Conservation (phyloP, 1,140 invertebrate species). For the Venturia canescens region DNA sequence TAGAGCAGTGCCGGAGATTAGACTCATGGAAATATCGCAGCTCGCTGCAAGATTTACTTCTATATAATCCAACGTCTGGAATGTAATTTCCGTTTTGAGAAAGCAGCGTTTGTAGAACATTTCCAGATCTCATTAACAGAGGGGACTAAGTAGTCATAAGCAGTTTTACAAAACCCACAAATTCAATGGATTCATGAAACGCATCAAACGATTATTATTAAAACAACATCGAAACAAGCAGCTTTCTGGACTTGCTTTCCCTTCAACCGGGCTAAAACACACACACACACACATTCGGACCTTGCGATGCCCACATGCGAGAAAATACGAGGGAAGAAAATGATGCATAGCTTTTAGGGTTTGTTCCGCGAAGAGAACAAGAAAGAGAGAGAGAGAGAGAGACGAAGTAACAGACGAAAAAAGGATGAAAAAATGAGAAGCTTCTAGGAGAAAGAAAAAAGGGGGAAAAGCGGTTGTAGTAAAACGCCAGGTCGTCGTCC, state of each 20-base stretch:
- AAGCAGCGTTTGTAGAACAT: not conserved
- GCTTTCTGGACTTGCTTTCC: no score
- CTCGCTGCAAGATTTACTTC: not conserved
- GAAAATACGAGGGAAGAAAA: not conserved
- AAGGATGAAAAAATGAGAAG: not conserved
- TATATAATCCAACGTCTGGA: slow-evolving; percentile 6
- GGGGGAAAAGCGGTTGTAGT: not conserved
- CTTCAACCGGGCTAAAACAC: not conserved
- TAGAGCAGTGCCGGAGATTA: not conserved
- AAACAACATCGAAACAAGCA: no score
- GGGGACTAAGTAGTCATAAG: not conserved
- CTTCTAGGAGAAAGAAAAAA: not conserved
- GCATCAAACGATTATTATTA: no score
- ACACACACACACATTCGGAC: not conserved
- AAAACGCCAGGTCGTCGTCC: slow-evolving; percentile 5
- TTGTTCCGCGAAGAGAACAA: not conserved
- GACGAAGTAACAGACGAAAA: no score
- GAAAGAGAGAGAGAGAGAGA: not conserved
- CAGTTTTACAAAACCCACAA: not conserved
- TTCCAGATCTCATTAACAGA: not conserved
- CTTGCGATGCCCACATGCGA: not conserved
- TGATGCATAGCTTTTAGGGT: not conserved
- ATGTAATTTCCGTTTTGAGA: slow-evolving; percentile 14
- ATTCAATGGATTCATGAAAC: not conserved
- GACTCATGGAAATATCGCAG: slow-evolving; percentile 9